Evolutionary conservation across 2,797 vertebrate genomes (phyloP).

Genomic region (Ataeniobius toweri): DNA sequence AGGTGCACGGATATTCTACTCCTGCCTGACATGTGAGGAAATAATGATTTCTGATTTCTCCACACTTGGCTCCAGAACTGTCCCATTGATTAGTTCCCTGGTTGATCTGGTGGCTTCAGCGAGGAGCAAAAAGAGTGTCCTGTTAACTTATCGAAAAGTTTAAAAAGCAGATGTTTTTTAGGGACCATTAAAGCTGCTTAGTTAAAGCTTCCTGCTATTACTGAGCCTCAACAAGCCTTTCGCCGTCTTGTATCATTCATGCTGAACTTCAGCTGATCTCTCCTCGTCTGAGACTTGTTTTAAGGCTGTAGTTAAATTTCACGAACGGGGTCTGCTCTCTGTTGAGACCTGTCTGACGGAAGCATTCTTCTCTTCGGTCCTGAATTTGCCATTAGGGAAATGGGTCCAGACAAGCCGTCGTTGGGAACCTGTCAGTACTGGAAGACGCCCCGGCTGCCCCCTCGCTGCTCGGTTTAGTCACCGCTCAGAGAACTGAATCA

Average conservation of each 20-base stretch:
- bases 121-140: neutral
- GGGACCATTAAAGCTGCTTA: neutral
- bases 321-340: slow-evolving; percentile 21
- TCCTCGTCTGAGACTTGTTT: slow-evolving; percentile 3
- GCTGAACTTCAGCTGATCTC: slow-evolving; percentile 23
- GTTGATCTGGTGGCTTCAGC: neutral
- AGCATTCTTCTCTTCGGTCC: slow-evolving; percentile 31
- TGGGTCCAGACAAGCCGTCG: slow-evolving; percentile 48
- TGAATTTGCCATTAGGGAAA: slow-evolving; percentile 62
- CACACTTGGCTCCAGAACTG: neutral
- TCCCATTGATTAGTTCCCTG: neutral
- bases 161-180: neutral
- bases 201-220: slow-evolving; percentile 13
- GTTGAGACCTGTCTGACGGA: slow-evolving; percentile 45
- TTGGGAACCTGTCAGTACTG: slow-evolving; percentile 46
- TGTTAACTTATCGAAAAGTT: neutral
- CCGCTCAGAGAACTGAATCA: slow-evolving; percentile 45
- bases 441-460: slow-evolving; percentile 23
- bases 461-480: slow-evolving; percentile 42
- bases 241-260: slow-evolving; percentile 5
- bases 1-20: slow-evolving; percentile 18
- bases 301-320: slow-evolving; percentile 11
- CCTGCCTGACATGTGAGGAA: slow-evolving; percentile 6
- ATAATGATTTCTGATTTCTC: neutral
- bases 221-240: slow-evolving; percentile 20